These are phyloP conservation scores for Lasioglossum morio DNA, from an alignment of 2,888 invertebrate species.

Conservation along the genomic window DNA sequence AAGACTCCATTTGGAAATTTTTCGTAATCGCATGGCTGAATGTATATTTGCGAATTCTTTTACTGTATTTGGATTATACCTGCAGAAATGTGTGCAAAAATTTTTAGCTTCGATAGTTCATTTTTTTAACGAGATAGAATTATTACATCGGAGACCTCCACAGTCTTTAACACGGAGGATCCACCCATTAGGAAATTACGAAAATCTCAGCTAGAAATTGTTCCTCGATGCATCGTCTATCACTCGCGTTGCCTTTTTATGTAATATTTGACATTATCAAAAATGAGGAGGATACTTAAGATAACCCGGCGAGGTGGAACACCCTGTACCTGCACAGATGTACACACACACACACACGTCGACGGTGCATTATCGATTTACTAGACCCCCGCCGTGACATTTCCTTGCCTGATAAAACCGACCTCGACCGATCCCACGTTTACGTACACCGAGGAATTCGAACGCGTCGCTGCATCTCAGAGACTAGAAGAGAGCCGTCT, in stretches of 20 bases:
- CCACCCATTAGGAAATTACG: too few species aligned
- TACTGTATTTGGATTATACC: neutral
- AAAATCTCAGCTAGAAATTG: too few species aligned
- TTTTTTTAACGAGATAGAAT: neutral
- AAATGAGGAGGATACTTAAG: neutral
- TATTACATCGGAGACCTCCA: too few species aligned
- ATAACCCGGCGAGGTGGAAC: neutral
- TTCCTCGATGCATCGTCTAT: neutral
- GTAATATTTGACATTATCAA: neutral
- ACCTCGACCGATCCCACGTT: conserved; percentile 21
- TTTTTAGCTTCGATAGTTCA: neutral
- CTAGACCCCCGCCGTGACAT: conserved; percentile 38
- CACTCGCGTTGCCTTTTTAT: neutral
- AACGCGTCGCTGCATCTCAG: neutral
- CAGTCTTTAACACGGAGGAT: too few species aligned
- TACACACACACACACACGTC: conserved; percentile 22
- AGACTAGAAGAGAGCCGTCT: conserved; percentile 1
- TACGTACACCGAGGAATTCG: conserved; percentile 15
- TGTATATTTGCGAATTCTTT: neutral
- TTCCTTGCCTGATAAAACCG: conserved; percentile 44
- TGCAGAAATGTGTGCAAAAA: neutral
- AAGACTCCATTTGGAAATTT: neutral
- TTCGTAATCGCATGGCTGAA: neutral
- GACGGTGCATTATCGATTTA: conserved; percentile 57
- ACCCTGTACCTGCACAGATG: neutral